phyloP scores from a whole-genome alignment of 2,888 invertebrate species.

The Patella depressa region DNA sequence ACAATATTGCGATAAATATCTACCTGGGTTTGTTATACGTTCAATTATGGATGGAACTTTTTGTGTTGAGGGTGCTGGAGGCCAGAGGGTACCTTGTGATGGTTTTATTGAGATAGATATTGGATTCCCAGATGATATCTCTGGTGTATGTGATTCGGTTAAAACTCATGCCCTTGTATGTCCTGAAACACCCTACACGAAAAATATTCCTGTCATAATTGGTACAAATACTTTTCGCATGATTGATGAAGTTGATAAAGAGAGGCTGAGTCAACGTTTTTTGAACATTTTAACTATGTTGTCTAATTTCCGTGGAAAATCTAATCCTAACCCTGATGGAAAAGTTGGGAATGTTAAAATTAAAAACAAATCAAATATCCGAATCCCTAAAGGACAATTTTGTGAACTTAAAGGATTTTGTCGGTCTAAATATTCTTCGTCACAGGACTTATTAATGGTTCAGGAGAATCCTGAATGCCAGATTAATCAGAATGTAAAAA shows the following conservation, averaged over 20 bases:
- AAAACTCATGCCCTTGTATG: constrained; percentile 12
- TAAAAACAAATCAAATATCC: not conserved
- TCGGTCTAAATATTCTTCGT: not conserved
- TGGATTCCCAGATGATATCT: not conserved
- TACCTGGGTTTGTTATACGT: not conserved
- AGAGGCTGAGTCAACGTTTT: too few relatives aligned
- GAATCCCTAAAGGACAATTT: not conserved
- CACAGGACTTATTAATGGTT: too few relatives aligned
- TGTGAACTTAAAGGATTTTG: not conserved
- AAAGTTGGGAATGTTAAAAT: not conserved
- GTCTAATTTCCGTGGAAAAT: not conserved
- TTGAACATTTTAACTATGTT: too few relatives aligned
- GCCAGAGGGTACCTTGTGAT: not conserved
- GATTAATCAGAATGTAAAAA: not conserved
- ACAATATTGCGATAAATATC: not conserved
- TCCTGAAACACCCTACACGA: constrained; percentile 15
- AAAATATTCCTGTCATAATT: constrained; percentile 12
- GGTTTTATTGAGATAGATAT: not conserved
- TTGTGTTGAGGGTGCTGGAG: not conserved
- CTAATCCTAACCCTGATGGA: not conserved
- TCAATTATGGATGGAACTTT: not conserved
- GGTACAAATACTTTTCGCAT: constrained; percentile 15
- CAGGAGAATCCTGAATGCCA: not conserved
- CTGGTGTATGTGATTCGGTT: not conserved
- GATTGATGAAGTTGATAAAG: too few relatives aligned